Percentiles rank a stretch among this genome's conserved stretches.
These are phyloP conservation scores for Nasua narica DNA, from an alignment of 2,797 vertebrate species.

Conservation along the genomic window DNA sequence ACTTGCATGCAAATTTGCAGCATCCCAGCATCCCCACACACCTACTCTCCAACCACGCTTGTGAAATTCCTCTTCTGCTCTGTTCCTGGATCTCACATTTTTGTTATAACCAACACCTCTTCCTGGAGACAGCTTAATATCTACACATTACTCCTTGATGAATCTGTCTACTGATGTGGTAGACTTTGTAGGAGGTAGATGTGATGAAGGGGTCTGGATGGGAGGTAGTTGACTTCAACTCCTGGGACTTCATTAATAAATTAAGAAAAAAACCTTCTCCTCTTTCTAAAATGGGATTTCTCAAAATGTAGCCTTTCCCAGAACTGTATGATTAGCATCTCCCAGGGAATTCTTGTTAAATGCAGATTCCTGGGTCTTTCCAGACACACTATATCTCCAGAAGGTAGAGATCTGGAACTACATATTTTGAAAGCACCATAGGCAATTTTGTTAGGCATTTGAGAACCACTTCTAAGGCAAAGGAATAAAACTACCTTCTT, in stretches of 20 bases:
- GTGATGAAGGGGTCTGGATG: accelerated
- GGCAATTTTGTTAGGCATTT: neutral
- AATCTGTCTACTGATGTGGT: neutral
- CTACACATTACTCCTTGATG: neutral
- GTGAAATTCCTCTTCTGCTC: neutral
- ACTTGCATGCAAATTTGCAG: neutral
- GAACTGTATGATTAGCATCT: neutral
- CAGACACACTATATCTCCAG: neutral
- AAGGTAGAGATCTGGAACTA: neutral
- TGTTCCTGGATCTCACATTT: neutral
- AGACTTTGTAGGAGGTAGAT: neutral
- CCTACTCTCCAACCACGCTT: neutral
- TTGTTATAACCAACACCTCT: neutral
- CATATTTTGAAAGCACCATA: neutral
- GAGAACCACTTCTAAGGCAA: neutral
- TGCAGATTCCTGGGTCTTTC: neutral
- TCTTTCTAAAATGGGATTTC: neutral
- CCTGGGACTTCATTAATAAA: neutral
- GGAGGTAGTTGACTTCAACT: neutral
- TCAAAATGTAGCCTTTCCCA: neutral
- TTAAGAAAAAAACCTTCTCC: neutral
- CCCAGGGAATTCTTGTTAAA: neutral
- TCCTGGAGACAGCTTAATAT: neutral
- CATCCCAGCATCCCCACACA: neutral
- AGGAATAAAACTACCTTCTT: neutral